These are phyloP conservation scores for Sphaerophoria taeniata DNA, from an alignment of 2,888 invertebrate species.

Conservation along the genomic window DNA sequence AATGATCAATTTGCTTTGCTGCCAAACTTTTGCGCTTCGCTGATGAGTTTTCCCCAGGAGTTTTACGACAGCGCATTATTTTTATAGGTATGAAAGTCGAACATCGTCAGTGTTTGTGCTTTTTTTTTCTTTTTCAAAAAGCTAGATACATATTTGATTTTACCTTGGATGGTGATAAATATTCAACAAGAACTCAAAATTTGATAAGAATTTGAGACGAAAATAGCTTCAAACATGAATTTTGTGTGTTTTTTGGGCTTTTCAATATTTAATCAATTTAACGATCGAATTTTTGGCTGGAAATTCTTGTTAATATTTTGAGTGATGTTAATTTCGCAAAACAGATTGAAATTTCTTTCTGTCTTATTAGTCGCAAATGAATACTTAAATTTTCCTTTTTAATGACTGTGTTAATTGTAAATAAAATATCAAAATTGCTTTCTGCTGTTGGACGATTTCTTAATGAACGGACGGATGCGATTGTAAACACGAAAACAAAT, in stretches of 20 bases:
- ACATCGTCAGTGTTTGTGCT: too few relatives aligned
- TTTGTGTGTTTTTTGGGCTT: not conserved
- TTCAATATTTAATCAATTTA: not conserved
- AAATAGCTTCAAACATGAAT: not conserved
- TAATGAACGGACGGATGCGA: not conserved
- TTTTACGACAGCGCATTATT: slow-evolving; percentile 62
- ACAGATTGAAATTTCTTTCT: too few relatives aligned
- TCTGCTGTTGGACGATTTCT: not conserved
- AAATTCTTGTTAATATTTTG: not conserved
- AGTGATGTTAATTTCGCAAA: not conserved
- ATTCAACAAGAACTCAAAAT: slow-evolving; percentile 1
- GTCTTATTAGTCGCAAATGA: not conserved
- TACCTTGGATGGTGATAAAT: slow-evolving; percentile 6
- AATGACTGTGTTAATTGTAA: not conserved
- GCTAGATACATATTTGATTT: not conserved
- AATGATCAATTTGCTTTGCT: slow-evolving; percentile 63
- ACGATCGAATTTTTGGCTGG: not conserved
- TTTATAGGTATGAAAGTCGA: not conserved
- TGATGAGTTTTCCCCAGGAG: not conserved
- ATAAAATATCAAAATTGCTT: not conserved
- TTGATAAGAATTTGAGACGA: slow-evolving; percentile 9
- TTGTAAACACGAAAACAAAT: not conserved
- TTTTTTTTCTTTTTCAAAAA: not conserved
- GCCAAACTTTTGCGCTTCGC: not conserved
- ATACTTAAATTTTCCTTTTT: not conserved